These are phyloP conservation scores for Lissocephala sabroskyi DNA, from an alignment of 2,888 invertebrate species.

Conservation along the genomic window DNA sequence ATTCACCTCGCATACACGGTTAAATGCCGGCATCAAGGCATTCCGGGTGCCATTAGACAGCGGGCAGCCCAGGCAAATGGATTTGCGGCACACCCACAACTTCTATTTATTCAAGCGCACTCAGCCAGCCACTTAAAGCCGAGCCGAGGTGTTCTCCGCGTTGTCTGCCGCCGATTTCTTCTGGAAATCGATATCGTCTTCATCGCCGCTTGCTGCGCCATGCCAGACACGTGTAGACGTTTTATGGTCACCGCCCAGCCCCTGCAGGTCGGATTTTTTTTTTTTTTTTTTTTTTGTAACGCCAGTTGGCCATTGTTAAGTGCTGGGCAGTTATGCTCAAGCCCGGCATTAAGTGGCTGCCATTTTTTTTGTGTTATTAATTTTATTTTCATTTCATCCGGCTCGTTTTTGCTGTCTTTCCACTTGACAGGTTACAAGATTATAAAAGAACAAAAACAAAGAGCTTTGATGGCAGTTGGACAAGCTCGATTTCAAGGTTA, in stretches of 20 bases:
- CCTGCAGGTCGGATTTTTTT: neutral
- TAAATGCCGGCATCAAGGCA: slow-evolving; percentile 5
- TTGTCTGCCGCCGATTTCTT: neutral
- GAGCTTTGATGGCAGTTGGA: too few species aligned
- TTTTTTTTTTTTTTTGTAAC: too few species aligned
- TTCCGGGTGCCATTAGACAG: too few species aligned
- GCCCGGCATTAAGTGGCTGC: slow-evolving; percentile 10
- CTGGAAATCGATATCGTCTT: slow-evolving; percentile 34
- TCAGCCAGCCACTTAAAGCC: neutral
- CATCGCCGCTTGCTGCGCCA: slow-evolving; percentile 13
- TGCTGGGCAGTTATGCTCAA: too few species aligned
- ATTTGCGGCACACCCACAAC: slow-evolving; percentile 10
- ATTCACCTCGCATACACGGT: slow-evolving; percentile 26
- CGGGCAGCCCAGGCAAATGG: slow-evolving; percentile 5
- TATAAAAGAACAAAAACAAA: too few species aligned
- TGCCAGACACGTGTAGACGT: slow-evolving; percentile 35
- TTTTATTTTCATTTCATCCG: too few species aligned
- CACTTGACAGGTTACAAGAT: too few species aligned
- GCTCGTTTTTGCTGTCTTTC: too few species aligned
- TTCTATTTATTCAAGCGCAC: slow-evolving; percentile 41
- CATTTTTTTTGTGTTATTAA: neutral
- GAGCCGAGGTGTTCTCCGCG: slow-evolving; percentile 21
- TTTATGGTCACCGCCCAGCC: slow-evolving; percentile 12
- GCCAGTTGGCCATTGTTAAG: too few species aligned
- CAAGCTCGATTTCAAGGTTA: too few species aligned